Evolutionary conservation across 2,113 vertebrate genomes (phyloP), one percentile per base, ranked within the genome.

Genomic region (Paradoxurus hermaphroditus): DNA sequence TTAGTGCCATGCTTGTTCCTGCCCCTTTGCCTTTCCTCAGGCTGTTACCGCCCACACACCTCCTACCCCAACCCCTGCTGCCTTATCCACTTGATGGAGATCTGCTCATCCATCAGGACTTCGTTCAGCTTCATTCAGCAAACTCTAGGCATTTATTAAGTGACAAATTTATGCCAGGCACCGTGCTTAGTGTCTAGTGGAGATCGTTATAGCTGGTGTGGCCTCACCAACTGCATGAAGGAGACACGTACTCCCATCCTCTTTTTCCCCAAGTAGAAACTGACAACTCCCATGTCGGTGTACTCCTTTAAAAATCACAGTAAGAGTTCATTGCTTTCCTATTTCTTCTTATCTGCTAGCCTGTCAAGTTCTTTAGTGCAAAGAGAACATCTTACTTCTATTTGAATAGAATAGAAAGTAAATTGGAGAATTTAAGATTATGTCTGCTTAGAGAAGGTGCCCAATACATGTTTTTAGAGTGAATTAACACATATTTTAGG

Each of bases 61-160:
- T 1, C 19, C 27, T 3, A 5, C 18, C 25, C 1, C 21, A 2
- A 19, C 3, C 0, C 41, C 75, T 15, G 1, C 44, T 82, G 2
- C 62, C 6, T 51, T 21, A 18, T 16, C 10, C 11, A 59, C 67
- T 81, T 81, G 78, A 90, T 75, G 91, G 56, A 19, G 56, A 44
- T 19, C 34, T 29, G 29, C 34, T 88, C 25, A 15, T n/a, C 68
- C 2, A 0, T 73, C 25, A 68, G 72, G 72, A 84, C 16, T 87
- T 36, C 27, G 39, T 46, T 95, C 21, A 65, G 36, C 56, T 84
- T 84, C 29, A 7, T 9, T 93, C 62, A 75, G 83, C 81, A 85
- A 83, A 56, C 25, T 27, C 2, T 63, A 27, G 18, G 15, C 72
- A 18, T 93, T 89, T 89, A 41, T 6, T 67, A n/a, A 88, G 62